Evolutionary conservation across 2,113 vertebrate species (phyloP).

Genomic region (Sorex araneus): DNA sequence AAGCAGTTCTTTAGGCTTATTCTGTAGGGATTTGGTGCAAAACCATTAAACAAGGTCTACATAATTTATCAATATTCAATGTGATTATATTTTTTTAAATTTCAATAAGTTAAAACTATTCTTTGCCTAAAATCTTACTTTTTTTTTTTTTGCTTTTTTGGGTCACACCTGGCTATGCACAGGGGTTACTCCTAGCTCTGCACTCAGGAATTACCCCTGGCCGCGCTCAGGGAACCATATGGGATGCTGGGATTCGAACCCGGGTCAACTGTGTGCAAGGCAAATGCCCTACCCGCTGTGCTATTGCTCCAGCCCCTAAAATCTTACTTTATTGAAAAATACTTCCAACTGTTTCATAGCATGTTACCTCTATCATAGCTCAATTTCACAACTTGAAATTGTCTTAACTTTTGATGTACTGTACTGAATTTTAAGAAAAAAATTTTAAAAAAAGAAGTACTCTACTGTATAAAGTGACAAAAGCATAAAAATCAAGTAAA

Average conservation of each 20-base stretch:
- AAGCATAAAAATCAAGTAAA: background rate
- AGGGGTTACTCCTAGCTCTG: too few relatives aligned
- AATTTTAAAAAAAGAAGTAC: too few relatives aligned
- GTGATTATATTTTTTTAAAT: background rate
- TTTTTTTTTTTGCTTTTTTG: background rate
- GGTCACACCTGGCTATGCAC: too few relatives aligned
- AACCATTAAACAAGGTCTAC: background rate
- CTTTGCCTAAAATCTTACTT: background rate
- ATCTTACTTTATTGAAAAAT: background rate
- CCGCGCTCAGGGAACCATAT: too few relatives aligned
- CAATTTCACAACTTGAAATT: background rate
- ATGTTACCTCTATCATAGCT: background rate
- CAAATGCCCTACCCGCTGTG: too few relatives aligned
- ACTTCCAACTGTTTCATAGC: background rate
- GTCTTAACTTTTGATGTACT: background rate
- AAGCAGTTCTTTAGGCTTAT: background rate
- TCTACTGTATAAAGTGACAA: background rate
- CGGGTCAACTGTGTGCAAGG: too few relatives aligned
- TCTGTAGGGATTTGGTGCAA: background rate
- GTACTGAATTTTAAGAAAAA: too few relatives aligned
- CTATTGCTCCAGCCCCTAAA: too few relatives aligned
- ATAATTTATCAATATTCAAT: conserved; percentile 24
- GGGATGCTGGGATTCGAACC: too few relatives aligned
- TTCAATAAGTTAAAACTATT: conserved; percentile 16
- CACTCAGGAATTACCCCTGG: too few relatives aligned